Evolutionary conservation across 2,888 invertebrate species (phyloP).

Genomic region (Romanomermis culicivorax): DNA sequence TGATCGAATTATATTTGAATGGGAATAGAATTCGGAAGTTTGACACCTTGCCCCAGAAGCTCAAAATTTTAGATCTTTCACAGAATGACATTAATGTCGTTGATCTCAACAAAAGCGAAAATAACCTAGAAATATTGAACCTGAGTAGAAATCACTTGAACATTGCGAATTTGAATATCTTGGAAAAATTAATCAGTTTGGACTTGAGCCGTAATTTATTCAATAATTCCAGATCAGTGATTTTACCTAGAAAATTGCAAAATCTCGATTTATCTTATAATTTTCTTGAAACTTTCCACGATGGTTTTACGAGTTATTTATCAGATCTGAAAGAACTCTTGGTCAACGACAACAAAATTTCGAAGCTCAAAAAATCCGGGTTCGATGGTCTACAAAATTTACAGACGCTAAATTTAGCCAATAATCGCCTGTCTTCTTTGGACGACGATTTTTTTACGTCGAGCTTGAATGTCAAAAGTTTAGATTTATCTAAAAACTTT

Average conservation of each 20-base stretch:
- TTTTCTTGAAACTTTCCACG: conserved; percentile 63
- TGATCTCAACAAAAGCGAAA: background rate
- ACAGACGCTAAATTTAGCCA: background rate
- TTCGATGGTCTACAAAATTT: conserved; percentile 1
- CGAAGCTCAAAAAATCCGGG: background rate
- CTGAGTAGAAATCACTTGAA: conserved; percentile 50
- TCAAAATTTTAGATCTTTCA: conserved; percentile 18
- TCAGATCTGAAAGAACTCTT: conserved; percentile 49
- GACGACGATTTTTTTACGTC: conserved; percentile 2
- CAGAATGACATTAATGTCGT: conserved; percentile 13
- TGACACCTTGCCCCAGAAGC: conserved; percentile 7
- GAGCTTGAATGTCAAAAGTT: conserved; percentile 4
- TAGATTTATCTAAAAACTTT: conserved; percentile 5
- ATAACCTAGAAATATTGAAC: background rate
- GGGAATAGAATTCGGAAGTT: background rate
- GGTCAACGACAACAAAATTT: conserved; percentile 12
- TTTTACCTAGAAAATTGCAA: no score
- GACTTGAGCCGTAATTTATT: conserved; percentile 15
- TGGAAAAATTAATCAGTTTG: conserved; percentile 53
- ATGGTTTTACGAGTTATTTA: no score
- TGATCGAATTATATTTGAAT: background rate
- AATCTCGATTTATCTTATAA: conserved; percentile 33
- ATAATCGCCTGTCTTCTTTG: conserved; percentile 1
- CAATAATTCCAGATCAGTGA: no score
- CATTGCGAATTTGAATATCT: conserved; percentile 58